These are phyloP conservation scores for Caenorhabditis sp. DNA, from an alignment of 2,888 invertebrate genomes.

Conservation along the genomic window DNA sequence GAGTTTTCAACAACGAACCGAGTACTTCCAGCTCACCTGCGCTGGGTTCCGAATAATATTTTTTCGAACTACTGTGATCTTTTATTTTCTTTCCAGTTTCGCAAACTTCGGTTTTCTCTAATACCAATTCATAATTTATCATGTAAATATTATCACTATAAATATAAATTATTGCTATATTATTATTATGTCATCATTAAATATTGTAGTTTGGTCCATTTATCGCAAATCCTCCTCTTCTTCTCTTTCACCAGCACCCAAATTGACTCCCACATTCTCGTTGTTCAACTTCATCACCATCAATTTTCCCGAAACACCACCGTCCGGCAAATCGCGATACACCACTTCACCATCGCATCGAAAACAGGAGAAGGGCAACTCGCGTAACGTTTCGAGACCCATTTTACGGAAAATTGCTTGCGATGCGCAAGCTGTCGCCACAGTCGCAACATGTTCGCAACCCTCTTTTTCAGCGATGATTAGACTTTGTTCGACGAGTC, in stretches of 20 bases:
- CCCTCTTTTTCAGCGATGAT: slow-evolving; percentile 24
- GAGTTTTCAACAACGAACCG: too few species aligned
- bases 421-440: slow-evolving; percentile 47
- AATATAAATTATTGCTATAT: background rate
- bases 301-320: slow-evolving; percentile 48
- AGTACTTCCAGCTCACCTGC: too few species aligned
- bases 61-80: too few species aligned
- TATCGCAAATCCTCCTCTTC: slow-evolving; percentile 29
- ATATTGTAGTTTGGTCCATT: slow-evolving; percentile 1
- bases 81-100: too few species aligned
- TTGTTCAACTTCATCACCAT: slow-evolving; percentile 29
- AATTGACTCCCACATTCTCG: background rate
- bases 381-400: slow-evolving; percentile 42
- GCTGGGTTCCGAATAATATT: too few species aligned
- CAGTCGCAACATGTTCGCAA: slow-evolving; percentile 40
- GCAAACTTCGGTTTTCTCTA: too few species aligned
- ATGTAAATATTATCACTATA: background rate
- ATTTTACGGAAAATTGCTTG: slow-evolving; percentile 44
- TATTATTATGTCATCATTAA: background rate
- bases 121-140: too few species aligned
- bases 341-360: slow-evolving; percentile 40
- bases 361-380: slow-evolving; percentile 53
- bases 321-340: slow-evolving; percentile 42
- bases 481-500: slow-evolving; percentile 33
- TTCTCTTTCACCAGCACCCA: background rate